A percentile compares a stretch with the other conserved stretches of the same genome.
Evolutionary conservation across 2,797 vertebrate genomes (phyloP).

Genomic region (Columba guinea): DNA sequence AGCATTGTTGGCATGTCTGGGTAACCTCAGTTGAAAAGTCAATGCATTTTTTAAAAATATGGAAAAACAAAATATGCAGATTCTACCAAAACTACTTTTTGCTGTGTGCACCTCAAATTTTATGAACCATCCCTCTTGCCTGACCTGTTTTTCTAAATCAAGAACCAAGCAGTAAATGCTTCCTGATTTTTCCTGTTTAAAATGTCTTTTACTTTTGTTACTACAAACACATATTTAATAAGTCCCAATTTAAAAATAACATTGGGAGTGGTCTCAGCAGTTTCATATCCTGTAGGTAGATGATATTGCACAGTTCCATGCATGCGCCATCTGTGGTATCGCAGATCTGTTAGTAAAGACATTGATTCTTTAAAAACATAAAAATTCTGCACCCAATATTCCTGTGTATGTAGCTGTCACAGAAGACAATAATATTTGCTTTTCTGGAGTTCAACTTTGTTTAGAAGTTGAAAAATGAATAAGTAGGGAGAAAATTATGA

Average conservation of each 20-base stretch:
- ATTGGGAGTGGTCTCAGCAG: neutral
- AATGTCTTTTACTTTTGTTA: neutral
- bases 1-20: neutral
- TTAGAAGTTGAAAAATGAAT: neutral
- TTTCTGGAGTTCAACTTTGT: neutral
- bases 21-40: neutral
- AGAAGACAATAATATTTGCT: neutral
- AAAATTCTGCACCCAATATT: neutral
- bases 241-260: neutral
- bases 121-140: neutral
- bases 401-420: neutral
- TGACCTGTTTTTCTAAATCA: neutral
- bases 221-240: neutral
- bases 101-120: neutral
- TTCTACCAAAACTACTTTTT: neutral
- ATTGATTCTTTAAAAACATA: neutral
- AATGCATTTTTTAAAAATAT: neutral
- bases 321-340: neutral
- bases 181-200: neutral
- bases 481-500: neutral
- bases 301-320: neutral
- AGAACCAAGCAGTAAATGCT: neutral
- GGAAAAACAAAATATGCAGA: neutral
- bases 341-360: neutral
- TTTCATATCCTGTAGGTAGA: neutral